Evolutionary conservation across 2,888 invertebrate genomes (phyloP).

Genomic region (Heliothis peltigera): DNA sequence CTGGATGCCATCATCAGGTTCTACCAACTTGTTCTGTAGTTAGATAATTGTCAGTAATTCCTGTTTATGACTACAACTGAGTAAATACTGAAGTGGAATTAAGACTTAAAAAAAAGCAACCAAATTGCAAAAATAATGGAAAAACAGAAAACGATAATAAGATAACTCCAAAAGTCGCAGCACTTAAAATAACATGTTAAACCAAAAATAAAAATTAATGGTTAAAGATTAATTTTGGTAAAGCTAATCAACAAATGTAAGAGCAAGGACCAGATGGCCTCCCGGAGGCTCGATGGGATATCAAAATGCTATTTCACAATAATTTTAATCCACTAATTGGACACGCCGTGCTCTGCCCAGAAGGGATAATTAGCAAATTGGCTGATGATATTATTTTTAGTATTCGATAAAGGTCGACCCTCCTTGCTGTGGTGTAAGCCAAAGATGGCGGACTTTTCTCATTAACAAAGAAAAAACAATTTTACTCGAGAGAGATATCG

Average conservation of each 20-base stretch:
- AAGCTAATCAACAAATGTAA: conserved; percentile 78
- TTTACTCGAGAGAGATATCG: no score
- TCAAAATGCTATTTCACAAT: conserved; percentile 82
- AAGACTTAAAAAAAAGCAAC: no score
- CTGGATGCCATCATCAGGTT: no score
- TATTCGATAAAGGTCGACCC: conserved; percentile 64
- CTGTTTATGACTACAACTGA: no score
- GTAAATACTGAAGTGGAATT: no score
- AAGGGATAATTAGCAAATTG: conserved; percentile 84
- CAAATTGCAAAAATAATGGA: neutral
- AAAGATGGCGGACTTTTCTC: neutral
- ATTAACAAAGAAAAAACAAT: no score
- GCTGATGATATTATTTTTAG: conserved; percentile 79
- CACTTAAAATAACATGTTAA: conserved; percentile 46
- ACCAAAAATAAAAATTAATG: conserved; percentile 59
- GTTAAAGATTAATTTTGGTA: conserved; percentile 62
- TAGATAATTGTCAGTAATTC: no score
- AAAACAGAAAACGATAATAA: neutral
- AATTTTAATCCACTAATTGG: conserved; percentile 86
- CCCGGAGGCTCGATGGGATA: conserved; percentile 68
- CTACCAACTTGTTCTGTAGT: no score
- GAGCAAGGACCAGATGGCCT: conserved; percentile 78
- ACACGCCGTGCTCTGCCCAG: conserved; percentile 62
- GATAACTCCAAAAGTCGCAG: conserved; percentile 29
- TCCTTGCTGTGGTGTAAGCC: conserved; percentile 45